Percentiles rank a stretch among this genome's conserved stretches.
Conservation (phyloP, 1,140 invertebrate genomes). For the Drosophila repleta region DNA sequence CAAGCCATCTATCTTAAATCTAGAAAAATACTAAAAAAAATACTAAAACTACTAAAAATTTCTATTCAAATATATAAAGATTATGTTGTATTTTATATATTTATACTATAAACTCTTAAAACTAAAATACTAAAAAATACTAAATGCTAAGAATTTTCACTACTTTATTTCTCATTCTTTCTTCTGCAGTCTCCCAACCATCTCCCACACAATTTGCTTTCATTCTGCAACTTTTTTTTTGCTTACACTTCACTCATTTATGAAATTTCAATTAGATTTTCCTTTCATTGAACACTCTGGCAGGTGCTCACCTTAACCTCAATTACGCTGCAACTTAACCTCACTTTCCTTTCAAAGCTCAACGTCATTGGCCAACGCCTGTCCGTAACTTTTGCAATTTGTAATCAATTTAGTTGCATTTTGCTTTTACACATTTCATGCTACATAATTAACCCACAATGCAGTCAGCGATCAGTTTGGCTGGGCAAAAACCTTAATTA, state of each 20-base stretch:
- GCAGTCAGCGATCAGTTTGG: constrained; percentile 8
- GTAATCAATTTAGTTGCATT: constrained; percentile 54
- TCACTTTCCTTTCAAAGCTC: constrained; percentile 12
- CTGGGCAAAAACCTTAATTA: constrained; percentile 60
- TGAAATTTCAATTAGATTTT: constrained; percentile 1
- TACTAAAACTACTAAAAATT: too few species aligned
- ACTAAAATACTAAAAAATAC: too few species aligned
- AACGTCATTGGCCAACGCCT: constrained; percentile 15
- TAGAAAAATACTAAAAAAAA: too few species aligned
- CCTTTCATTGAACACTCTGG: constrained; percentile 14
- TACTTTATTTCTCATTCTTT: too few species aligned
- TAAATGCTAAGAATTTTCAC: too few species aligned
- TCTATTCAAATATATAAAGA: too few species aligned
- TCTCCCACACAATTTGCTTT: not conserved
- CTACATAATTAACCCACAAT: constrained; percentile 68
- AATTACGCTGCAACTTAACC: constrained; percentile 26
- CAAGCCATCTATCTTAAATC: too few species aligned
- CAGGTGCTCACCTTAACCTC: constrained; percentile 21
- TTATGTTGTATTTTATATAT: too few species aligned
- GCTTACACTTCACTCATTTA: not conserved
- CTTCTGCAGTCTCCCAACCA: too few species aligned
- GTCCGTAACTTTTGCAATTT: constrained; percentile 33
- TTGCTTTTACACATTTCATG: constrained; percentile 50
- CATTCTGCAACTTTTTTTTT: not conserved
- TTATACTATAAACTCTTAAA: too few species aligned